Percentiles rank a stretch among this genome's conserved stretches.
Evolutionary conservation across 2,797 vertebrate species (phyloP).

Genomic region (Sorex maritimensis): DNA sequence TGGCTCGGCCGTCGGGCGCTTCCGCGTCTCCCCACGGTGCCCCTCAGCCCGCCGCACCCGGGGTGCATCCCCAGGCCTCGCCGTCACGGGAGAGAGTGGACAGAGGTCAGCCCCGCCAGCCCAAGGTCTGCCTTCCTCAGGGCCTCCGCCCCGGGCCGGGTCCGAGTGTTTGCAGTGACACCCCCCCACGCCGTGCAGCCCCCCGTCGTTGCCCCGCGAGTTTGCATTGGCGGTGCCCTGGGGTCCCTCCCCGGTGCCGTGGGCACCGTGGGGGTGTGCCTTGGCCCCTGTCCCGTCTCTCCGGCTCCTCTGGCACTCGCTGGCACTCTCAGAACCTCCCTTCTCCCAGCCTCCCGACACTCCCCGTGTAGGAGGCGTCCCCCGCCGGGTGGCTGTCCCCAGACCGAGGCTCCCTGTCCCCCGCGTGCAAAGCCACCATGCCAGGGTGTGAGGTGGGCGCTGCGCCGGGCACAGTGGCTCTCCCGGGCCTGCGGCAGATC

Average conservation of each 20-base stretch:
- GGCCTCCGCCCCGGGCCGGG: too few relatives aligned
- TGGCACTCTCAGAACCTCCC: neutral
- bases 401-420: neutral
- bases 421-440: neutral
- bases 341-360: neutral
- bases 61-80: neutral
- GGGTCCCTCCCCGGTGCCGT: too few relatives aligned
- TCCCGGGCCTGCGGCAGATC: too few relatives aligned
- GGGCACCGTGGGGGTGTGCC: neutral
- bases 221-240: too few relatives aligned
- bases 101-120: neutral
- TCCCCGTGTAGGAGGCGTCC: neutral
- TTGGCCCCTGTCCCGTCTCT: neutral
- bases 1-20: too few relatives aligned
- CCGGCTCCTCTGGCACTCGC: neutral
- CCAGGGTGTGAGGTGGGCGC: neutral
- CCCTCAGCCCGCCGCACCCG: neutral
- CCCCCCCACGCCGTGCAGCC: too few relatives aligned
- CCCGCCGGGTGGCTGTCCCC: neutral
- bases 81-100: neutral
- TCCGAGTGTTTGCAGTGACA: too few relatives aligned
- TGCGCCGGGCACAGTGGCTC: too few relatives aligned
- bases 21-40: too few relatives aligned
- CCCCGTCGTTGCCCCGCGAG: too few relatives aligned
- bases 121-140: neutral